Percentiles rank a stretch among this genome's conserved stretches.
Evolutionary conservation across 2,113 vertebrate species (phyloP).

Genomic region (Tamias sibiricus): DNA sequence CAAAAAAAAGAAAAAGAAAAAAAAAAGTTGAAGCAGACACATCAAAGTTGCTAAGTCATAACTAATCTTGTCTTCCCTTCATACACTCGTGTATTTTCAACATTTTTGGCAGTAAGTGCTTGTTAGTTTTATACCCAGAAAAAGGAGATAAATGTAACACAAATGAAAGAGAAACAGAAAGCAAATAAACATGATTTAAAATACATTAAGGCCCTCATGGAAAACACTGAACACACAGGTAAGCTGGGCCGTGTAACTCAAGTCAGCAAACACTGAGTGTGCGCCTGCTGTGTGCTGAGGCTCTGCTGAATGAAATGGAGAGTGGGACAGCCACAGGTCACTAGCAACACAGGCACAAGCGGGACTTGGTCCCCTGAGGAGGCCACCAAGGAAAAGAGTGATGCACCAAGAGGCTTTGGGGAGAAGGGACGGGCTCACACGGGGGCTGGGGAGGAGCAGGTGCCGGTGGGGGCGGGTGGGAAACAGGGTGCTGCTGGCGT

Average conservation of each 20-base stretch:
- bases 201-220: not conserved
- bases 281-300: not conserved
- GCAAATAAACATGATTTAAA: slow-evolving; percentile 3
- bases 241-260: not conserved
- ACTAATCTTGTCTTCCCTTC: not conserved
- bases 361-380: not conserved
- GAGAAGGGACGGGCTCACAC: not conserved
- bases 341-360: not conserved
- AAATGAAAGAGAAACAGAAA: not conserved
- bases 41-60: not conserved
- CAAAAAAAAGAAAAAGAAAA: not conserved
- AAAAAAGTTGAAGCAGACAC: not conserved
- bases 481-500: not conserved
- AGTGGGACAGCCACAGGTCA: not conserved
- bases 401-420: not conserved
- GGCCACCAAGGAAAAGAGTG: not conserved
- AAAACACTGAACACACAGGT: not conserved
- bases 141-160: not conserved
- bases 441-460: not conserved
- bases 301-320: not conserved
- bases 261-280: not conserved
- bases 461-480: not conserved
- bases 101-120: not conserved
- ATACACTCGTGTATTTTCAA: not conserved
- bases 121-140: not conserved